Evolutionary conservation across 2,797 vertebrate species (phyloP), one percentile per base, ranked within the genome.

Genomic region (Cossypha caffra): DNA sequence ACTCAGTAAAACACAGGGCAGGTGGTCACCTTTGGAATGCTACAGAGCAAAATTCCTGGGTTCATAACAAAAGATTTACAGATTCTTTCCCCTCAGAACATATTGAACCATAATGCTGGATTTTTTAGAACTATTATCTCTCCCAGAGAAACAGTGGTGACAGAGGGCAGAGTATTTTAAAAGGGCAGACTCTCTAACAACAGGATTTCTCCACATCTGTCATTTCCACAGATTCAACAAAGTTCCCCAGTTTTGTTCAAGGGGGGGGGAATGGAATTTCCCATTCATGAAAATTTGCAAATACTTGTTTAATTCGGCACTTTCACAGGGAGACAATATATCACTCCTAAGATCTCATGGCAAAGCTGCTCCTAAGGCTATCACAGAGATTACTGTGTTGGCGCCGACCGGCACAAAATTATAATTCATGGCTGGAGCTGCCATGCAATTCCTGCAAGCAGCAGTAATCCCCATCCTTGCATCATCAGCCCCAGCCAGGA

Each of bases 331-430:
- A 95, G 78, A 74, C 77, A 73, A 64, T 7, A 1, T 86, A 92
- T 89, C 84, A 68, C 7, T 77, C 16, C 50, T 48, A 19, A 87
- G 87, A 96, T 96, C 96, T 93, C 80, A 64, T 17, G 81, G 95
- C 95, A 96, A 91, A 96, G 92, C 88, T 92, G 86, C 81, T 96
- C 95, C 95, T 83, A 85, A 96, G 93, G 93, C 88, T 96, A 96
- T 95, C 90, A 33, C 42, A 92, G 90, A 93, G 95, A 94, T 96
- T 85, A 94, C 64, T 19, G 10, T 2, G 38, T 31, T 91, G 95
- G 95, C 75, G 57, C 88, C 93, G 42, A 82, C 7, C 52, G 0
- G 83, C 67, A 63, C 73, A 18, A 5, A 50, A 85, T 86, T 78
- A 21, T 37, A 66, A 86, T 67, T 19, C n/a, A 0, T 0, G 86